phyloP scores from a whole-genome alignment of 1,140 invertebrate genomes.

The Neomicropteryx cornuta region DNA sequence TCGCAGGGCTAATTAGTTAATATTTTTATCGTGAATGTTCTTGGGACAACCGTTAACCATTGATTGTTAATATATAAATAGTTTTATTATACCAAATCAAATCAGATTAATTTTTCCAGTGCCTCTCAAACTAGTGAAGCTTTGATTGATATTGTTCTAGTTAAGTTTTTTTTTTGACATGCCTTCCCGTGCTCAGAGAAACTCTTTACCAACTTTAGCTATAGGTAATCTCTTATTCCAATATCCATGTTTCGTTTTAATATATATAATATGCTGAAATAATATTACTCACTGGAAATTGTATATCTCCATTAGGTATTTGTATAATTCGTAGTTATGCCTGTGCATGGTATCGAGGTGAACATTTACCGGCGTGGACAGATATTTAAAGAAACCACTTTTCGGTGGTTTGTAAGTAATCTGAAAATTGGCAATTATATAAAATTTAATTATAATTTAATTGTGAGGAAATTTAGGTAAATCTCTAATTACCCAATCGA shows the following conservation, averaged over 20 bases:
- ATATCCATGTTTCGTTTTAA: background rate
- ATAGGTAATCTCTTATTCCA: background rate
- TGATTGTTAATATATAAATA: too few relatives aligned
- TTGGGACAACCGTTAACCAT: too few relatives aligned
- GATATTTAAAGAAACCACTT: slow-evolving; percentile 9
- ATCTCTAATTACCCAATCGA: slow-evolving; percentile 4
- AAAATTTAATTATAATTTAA: background rate
- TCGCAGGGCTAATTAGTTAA: too few relatives aligned
- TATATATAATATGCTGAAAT: background rate
- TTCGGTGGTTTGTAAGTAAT: slow-evolving; percentile 8
- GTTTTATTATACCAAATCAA: too few relatives aligned
- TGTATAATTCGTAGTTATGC: slow-evolving; percentile 7
- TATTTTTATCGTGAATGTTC: too few relatives aligned
- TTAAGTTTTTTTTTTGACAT: too few relatives aligned
- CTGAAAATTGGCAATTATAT: slow-evolving; percentile 7
- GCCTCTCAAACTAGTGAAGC: too few relatives aligned
- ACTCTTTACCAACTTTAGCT: too few relatives aligned
- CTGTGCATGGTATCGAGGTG: slow-evolving; percentile 12
- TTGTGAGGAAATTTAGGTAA: background rate
- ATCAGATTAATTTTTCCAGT: too few relatives aligned
- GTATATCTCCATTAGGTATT: slow-evolving; percentile 10
- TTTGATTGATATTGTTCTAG: too few relatives aligned
- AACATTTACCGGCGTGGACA: slow-evolving; percentile 6
- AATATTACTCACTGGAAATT: slow-evolving; percentile 10
- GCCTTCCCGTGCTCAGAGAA: too few relatives aligned